Conservation (phyloP, 2,888 invertebrate genomes). For the Blera fallax region DNA sequence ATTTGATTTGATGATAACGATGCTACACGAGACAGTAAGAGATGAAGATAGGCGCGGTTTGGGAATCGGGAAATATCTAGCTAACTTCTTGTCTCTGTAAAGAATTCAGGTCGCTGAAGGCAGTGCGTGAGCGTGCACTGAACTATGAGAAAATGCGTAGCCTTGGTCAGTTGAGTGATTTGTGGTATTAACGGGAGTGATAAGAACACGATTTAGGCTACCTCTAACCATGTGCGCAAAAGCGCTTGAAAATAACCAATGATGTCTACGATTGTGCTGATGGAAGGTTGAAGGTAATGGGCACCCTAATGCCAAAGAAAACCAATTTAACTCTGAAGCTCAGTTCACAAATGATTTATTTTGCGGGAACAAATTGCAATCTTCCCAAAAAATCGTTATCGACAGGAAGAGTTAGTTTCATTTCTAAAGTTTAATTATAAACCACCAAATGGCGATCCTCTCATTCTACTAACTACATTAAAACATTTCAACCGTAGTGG, state of each 20-base stretch:
- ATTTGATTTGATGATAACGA: conserved; percentile 57
- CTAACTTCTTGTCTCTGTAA: conserved; percentile 15
- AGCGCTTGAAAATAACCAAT: background rate
- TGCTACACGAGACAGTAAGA: conserved; percentile 25
- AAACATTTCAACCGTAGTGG: too few species aligned
- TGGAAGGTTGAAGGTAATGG: background rate
- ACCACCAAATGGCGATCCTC: too few species aligned
- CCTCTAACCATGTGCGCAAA: background rate
- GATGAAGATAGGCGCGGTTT: background rate
- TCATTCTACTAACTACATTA: too few species aligned
- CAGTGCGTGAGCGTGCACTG: background rate
- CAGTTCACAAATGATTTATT: too few species aligned
- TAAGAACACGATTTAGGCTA: background rate
- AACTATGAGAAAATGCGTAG: background rate
- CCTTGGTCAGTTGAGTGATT: conserved; percentile 7
- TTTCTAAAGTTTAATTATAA: too few species aligned
- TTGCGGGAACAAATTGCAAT: too few species aligned
- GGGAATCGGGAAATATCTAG: background rate
- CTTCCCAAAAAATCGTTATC: too few species aligned
- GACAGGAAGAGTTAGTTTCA: too few species aligned
- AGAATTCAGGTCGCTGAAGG: background rate
- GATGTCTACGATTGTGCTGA: background rate
- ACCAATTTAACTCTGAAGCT: too few species aligned
- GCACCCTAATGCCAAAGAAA: too few species aligned
- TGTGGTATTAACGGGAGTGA: background rate